These are phyloP conservation scores for Epirrhoe tristata DNA, from an alignment of 2,888 invertebrate species.

Conservation along the genomic window DNA sequence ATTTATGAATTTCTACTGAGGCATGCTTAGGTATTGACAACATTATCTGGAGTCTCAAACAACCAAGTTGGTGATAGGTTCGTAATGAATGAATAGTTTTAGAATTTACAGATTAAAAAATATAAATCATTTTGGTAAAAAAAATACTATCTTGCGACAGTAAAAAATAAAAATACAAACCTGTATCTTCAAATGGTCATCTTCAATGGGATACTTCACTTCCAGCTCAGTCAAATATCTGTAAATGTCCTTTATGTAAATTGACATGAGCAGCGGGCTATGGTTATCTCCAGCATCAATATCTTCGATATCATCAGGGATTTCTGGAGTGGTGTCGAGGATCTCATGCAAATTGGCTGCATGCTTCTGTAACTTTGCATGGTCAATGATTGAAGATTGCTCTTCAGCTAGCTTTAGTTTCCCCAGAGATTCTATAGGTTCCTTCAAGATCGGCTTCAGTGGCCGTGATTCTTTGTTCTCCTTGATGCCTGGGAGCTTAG, in stretches of 20 bases:
- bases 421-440: conserved; percentile 68
- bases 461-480: conserved; percentile 58
- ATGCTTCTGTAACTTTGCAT: conserved; percentile 24
- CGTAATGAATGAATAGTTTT: too few species aligned
- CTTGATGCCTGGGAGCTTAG: conserved; percentile 59
- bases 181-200: conserved; percentile 89
- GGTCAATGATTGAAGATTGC: conserved; percentile 27
- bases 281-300: conserved; percentile 91
- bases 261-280: conserved; percentile 92
- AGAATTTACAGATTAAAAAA: too few species aligned
- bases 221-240: conserved; percentile 92
- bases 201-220: conserved; percentile 86
- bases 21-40: too few species aligned
- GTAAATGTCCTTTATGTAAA: conserved; percentile 96
- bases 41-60: too few species aligned
- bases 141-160: background rate
- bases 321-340: conserved; percentile 45
- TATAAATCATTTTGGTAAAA: too few species aligned
- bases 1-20: too few species aligned
- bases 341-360: conserved; percentile 11
- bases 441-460: conserved; percentile 66
- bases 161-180: conserved; percentile 47
- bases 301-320: conserved; percentile 85
- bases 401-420: conserved; percentile 60
- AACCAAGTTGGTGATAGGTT: too few species aligned